phyloP scores from a whole-genome alignment of 2,888 invertebrate genomes.

The Agrotis segetum region DNA sequence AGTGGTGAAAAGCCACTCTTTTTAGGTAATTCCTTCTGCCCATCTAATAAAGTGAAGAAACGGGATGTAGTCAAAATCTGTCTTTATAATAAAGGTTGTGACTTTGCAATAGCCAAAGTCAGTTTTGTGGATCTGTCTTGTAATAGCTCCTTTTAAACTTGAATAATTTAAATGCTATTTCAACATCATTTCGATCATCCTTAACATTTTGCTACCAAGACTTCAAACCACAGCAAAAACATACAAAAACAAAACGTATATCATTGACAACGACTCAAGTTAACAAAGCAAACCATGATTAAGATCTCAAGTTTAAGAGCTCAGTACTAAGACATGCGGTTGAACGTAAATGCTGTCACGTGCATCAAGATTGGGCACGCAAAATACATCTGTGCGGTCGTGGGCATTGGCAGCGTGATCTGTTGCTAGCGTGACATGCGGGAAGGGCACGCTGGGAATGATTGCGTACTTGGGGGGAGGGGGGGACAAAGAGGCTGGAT shows the following conservation, averaged over 20 bases:
- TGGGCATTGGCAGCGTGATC: conserved; percentile 65
- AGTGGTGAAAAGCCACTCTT: too few relatives aligned
- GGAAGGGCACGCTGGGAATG: conserved; percentile 42
- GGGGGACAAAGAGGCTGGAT: conserved; percentile 21
- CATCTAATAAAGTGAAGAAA: too few relatives aligned
- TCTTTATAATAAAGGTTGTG: background rate
- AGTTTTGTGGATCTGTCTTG: background rate
- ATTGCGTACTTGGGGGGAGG: conserved; percentile 38
- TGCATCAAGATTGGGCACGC: conserved; percentile 80
- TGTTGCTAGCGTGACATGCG: conserved; percentile 49
- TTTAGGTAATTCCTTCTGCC: too few relatives aligned
- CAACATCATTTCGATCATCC: background rate
- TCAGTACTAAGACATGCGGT: conserved; percentile 47
- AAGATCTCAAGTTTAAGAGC: conserved; percentile 53
- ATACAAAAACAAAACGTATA: conserved; percentile 18
- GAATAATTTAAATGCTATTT: background rate
- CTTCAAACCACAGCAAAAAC: conserved; percentile 15
- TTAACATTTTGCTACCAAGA: conserved; percentile 15
- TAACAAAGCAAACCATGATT: conserved; percentile 55
- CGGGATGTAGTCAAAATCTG: background rate
- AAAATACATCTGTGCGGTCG: conserved; percentile 67
- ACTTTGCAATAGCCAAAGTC: background rate
- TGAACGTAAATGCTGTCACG: conserved; percentile 71
- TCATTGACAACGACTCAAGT: conserved; percentile 43
- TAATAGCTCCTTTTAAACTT: background rate